Conservation (phyloP, 2,797 vertebrate genomes). For the Tolypeutes matacus region DNA sequence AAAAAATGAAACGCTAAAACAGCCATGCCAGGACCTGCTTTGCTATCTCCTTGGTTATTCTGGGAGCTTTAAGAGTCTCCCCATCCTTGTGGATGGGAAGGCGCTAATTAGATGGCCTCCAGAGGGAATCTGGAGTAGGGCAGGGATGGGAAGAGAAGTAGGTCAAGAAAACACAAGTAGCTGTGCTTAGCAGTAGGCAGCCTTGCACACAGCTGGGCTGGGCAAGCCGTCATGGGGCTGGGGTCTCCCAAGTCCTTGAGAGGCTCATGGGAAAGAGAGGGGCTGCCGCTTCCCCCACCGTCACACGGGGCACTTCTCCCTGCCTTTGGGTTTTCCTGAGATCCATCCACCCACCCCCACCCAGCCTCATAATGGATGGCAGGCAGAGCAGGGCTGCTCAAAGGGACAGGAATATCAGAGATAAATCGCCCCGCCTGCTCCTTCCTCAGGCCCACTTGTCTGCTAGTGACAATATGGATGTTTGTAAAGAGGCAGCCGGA, state of each 20-base stretch:
- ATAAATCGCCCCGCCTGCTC: constrained; percentile 56
- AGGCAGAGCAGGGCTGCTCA: background rate
- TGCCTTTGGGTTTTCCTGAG: background rate
- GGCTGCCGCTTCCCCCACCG: too few species aligned
- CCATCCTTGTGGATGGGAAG: background rate
- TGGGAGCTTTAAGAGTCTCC: background rate
- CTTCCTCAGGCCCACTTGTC: constrained; percentile 55
- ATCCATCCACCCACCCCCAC: background rate
- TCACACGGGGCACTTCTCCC: background rate
- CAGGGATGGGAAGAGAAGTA: constrained; percentile 59
- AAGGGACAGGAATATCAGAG: constrained; percentile 22
- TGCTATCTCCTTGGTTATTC: constrained; percentile 47
- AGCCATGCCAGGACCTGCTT: background rate
- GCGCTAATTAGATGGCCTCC: constrained; percentile 43
- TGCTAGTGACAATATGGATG: constrained; percentile 73
- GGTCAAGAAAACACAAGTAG: background rate
- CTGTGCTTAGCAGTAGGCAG: background rate
- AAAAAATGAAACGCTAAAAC: background rate
- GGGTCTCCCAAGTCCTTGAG: background rate
- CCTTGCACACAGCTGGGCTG: background rate
- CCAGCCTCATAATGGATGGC: background rate
- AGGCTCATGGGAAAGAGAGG: background rate
- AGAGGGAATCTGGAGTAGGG: constrained; percentile 33
- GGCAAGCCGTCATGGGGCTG: background rate
- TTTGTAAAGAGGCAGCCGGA: constrained; percentile 71